Evolutionary conservation across 2,797 vertebrate species (phyloP).

Genomic region (Xenopus petersii): DNA sequence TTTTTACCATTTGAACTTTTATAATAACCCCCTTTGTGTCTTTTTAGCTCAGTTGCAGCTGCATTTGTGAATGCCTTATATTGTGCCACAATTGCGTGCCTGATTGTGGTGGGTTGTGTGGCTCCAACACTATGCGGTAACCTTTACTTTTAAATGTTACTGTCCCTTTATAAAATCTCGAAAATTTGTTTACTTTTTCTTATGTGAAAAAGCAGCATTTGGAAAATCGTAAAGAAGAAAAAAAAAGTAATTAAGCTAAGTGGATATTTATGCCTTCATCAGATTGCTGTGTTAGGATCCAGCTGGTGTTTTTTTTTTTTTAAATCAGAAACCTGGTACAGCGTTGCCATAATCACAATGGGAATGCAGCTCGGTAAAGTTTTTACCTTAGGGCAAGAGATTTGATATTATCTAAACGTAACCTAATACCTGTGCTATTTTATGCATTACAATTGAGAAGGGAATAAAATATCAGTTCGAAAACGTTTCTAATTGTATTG

Average conservation of each 20-base stretch:
- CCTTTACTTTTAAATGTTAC: too few relatives aligned
- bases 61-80: too few relatives aligned
- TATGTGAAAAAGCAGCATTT: too few relatives aligned
- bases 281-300: neutral
- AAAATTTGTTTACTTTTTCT: too few relatives aligned
- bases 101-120: too few relatives aligned
- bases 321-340: slow-evolving; percentile 1
- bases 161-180: too few relatives aligned
- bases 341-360: slow-evolving; percentile 6
- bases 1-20: too few relatives aligned
- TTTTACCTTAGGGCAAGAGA: slow-evolving; percentile 9
- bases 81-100: too few relatives aligned
- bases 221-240: neutral
- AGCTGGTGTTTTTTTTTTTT: slow-evolving; percentile 12
- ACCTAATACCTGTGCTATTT: neutral
- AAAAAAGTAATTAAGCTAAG: neutral
- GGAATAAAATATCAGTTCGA: slow-evolving; percentile 1
- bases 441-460: slow-evolving; percentile 10
- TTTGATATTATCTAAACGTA: slow-evolving; percentile 5
- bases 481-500: slow-evolving; percentile 23
- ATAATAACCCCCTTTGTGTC: too few relatives aligned
- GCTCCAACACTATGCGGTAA: too few relatives aligned
- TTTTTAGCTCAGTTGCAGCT: too few relatives aligned
- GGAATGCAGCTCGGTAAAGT: neutral
- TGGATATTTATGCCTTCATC: slow-evolving; percentile 1